phyloP scores from a whole-genome alignment of 2,797 vertebrate species.

The Sus cebifrons region DNA sequence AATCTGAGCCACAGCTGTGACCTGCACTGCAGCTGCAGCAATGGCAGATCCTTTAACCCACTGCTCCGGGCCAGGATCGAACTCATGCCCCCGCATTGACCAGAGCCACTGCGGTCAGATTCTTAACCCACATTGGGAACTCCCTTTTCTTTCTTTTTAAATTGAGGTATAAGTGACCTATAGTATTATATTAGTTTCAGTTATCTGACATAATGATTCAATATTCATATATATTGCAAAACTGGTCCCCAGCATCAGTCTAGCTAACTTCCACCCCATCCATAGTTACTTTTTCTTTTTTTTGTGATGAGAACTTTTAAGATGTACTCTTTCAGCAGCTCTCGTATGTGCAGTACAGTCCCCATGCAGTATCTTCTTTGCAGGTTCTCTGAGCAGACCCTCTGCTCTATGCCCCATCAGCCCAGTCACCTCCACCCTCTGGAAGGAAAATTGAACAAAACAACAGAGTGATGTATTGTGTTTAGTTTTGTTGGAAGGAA shows the following conservation, averaged over 20 bases:
- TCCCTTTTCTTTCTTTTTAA: too few relatives aligned
- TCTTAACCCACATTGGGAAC: too few relatives aligned
- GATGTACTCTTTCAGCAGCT: not conserved
- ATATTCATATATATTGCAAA: too few relatives aligned
- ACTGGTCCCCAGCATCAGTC: not conserved
- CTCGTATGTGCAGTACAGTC: not conserved
- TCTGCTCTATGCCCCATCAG: not conserved
- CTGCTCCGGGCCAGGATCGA: too few relatives aligned
- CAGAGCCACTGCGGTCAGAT: too few relatives aligned
- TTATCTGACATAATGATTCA: too few relatives aligned
- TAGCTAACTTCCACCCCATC: not conserved
- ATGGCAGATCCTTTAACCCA: too few relatives aligned
- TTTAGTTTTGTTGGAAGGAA: constrained; percentile 21
- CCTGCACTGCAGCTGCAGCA: too few relatives aligned
- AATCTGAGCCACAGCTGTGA: too few relatives aligned
- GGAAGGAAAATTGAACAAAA: constrained; percentile 17
- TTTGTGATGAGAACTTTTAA: not conserved
- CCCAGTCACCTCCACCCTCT: not conserved
- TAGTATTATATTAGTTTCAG: too few relatives aligned
- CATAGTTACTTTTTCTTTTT: not conserved
- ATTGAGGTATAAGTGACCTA: too few relatives aligned
- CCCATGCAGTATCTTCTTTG: not conserved
- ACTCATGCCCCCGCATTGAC: too few relatives aligned
- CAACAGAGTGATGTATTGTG: not conserved
- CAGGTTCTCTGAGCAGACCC: not conserved